Evolutionary conservation across 2,113 vertebrate genomes (phyloP).

Genomic region (Ovis canadensis): DNA sequence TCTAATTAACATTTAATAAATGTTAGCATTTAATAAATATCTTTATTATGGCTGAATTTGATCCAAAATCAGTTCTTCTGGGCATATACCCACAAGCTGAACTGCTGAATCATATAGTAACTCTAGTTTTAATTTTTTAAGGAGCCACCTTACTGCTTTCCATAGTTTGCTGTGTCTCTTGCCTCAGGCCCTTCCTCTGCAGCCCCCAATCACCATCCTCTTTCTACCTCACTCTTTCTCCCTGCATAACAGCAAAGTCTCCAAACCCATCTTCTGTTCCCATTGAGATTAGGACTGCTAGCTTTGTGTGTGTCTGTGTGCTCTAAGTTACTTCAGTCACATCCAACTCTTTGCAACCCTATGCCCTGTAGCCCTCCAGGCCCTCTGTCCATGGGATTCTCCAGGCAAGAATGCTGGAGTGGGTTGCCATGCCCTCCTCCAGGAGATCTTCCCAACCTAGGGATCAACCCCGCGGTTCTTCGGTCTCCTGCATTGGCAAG

Average conservation of each 20-base stretch:
- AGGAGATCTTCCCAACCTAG: not conserved
- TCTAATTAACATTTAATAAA: not conserved
- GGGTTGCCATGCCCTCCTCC: not conserved
- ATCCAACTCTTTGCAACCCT: not conserved
- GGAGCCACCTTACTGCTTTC: not conserved
- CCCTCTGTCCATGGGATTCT: not conserved
- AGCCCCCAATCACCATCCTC: not conserved
- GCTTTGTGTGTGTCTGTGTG: not conserved
- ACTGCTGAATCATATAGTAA: not conserved
- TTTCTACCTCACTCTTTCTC: not conserved
- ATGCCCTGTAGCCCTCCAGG: not conserved
- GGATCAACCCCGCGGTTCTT: rapidly evolving
- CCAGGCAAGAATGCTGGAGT: not conserved
- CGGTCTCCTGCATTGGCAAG: not conserved
- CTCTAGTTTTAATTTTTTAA: not conserved
- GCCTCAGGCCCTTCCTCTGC: not conserved
- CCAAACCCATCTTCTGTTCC: not conserved
- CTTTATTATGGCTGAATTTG: not conserved
- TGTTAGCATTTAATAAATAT: not conserved
- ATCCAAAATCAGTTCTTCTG: not conserved
- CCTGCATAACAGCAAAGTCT: not conserved
- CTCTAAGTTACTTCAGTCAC: not conserved
- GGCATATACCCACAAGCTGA: not conserved
- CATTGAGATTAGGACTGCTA: not conserved
- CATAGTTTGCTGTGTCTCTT: not conserved